Evolutionary conservation across 2,888 invertebrate species (phyloP).

Genomic region (Ectobius pallidus): DNA sequence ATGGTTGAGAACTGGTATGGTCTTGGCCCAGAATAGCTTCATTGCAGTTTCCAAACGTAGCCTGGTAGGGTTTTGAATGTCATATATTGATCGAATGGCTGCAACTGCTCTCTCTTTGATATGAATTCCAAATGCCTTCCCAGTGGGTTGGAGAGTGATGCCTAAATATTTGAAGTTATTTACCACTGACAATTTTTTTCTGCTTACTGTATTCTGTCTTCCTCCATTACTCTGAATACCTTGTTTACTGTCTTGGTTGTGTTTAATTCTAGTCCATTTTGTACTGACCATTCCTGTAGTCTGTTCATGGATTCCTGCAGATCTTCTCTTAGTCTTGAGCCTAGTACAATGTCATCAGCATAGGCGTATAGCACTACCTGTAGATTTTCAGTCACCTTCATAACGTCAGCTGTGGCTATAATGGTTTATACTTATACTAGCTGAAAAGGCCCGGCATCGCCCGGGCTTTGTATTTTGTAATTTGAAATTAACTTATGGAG

Average conservation of each 20-base stretch:
- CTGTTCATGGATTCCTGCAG: slow-evolving; percentile 1
- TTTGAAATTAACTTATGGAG: no score
- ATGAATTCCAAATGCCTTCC: no score
- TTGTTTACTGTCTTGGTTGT: not conserved
- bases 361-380: not conserved
- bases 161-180: no score
- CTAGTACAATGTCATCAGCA: slow-evolving; percentile 10
- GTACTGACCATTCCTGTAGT: not conserved
- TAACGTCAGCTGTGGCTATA: not conserved
- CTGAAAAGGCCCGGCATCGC: no score
- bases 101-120: no score
- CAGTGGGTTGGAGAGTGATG: no score
- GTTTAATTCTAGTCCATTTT: not conserved
- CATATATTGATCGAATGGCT: no score
- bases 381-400: slow-evolving; percentile 5
- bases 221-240: not conserved
- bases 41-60: no score
- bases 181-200: not conserved
- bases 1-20: not conserved
- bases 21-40: no score
- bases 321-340: not conserved
- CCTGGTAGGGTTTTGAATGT: no score
- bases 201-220: not conserved
- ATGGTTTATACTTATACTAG: no score
- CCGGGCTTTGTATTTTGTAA: no score